A percentile compares a stretch with the other conserved stretches of the same genome.
Evolutionary conservation across 2,888 invertebrate genomes (phyloP).

Genomic region (Macaria liturata): DNA sequence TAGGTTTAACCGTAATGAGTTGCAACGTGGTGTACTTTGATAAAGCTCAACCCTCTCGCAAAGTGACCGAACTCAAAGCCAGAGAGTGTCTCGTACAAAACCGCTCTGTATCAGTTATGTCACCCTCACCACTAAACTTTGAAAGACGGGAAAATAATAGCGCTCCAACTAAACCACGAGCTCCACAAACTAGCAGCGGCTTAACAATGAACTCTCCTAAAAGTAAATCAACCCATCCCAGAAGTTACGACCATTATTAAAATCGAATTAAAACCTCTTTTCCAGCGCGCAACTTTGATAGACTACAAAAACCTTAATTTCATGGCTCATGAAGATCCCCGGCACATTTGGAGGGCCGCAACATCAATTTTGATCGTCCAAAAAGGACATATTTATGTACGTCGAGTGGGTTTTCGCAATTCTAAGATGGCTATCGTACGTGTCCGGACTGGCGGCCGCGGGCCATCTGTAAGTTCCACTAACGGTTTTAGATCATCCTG

Average conservation of each 20-base stretch:
- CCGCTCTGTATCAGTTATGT: no score
- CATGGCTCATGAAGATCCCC: constrained; percentile 25
- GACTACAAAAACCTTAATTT: constrained; percentile 27
- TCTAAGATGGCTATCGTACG: constrained; percentile 58
- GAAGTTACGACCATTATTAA: constrained; percentile 13
- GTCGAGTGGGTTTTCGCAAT: constrained; percentile 47
- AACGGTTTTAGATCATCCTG: constrained; percentile 28
- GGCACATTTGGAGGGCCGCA: constrained; percentile 23
- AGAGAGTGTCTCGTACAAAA: no score
- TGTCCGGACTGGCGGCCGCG: constrained; percentile 37
- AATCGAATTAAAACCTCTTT: constrained; percentile 20
- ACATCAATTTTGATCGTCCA: constrained; percentile 47
- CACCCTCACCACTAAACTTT: no score
- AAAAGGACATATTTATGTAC: constrained; percentile 48
- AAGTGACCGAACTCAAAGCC: no score
- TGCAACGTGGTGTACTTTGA: no score
- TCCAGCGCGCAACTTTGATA: constrained; percentile 17
- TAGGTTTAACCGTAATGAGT: no score
- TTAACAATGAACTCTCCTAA: constrained; percentile 1
- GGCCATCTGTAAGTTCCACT: constrained; percentile 25
- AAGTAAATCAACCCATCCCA: constrained; percentile 11
- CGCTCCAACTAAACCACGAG: no score
- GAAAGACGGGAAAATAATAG: no score
- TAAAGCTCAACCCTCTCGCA: no score
- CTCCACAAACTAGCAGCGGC: background rate